These are phyloP conservation scores for Lasioglossum marginatum DNA, from an alignment of 2,888 invertebrate genomes.

Conservation along the genomic window DNA sequence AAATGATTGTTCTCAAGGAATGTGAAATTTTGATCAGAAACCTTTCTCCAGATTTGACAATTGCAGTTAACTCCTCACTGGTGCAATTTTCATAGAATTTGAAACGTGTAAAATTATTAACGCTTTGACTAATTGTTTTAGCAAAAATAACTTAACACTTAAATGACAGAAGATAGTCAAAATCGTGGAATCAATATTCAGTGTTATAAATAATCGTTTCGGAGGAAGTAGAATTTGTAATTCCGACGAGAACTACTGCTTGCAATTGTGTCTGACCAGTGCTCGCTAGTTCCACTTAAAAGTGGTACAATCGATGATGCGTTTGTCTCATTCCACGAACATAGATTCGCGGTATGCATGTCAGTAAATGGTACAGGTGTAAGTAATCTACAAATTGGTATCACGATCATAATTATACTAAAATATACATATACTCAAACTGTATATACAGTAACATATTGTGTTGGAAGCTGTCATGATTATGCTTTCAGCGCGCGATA, in stretches of 20 bases:
- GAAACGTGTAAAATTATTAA: not conserved
- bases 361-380: not conserved
- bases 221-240: not conserved
- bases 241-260: not conserved
- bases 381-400: not conserved
- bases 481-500: not conserved
- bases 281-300: not conserved
- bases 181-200: not conserved
- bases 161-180: not conserved
- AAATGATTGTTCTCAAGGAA: not conserved
- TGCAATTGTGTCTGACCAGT: not conserved
- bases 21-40: not conserved
- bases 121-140: not conserved
- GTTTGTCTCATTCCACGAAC: not conserved
- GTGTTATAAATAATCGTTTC: not conserved
- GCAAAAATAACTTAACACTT: not conserved
- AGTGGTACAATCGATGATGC: not conserved
- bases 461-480: not conserved
- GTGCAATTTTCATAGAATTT: not conserved
- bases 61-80: too few relatives aligned
- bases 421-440: not conserved
- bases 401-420: not conserved
- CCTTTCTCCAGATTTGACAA: not conserved
- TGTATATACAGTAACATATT: not conserved
- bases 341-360: not conserved